Conservation (phyloP, 2,113 vertebrate species). For the Ginglymostoma cirratum region DNA sequence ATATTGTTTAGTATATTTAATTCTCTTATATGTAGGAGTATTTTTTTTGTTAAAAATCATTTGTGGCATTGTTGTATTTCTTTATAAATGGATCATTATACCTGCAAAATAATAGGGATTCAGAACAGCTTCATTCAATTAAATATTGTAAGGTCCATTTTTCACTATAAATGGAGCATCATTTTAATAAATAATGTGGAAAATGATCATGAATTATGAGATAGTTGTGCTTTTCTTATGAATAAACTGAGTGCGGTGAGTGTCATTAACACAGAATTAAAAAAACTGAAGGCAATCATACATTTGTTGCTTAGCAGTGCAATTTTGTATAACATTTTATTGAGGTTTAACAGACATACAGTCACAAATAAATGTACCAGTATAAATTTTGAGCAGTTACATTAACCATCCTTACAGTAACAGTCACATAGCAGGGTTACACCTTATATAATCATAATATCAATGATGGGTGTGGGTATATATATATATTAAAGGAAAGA, state of each 20-base stretch:
- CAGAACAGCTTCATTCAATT: background rate
- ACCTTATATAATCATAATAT: conserved; percentile 37
- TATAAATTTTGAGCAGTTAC: conserved; percentile 38
- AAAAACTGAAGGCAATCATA: conserved; percentile 33
- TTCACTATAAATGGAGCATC: background rate
- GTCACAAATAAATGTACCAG: conserved; percentile 37
- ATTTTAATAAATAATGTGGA: background rate
- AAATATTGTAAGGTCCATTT: background rate
- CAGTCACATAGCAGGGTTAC: conserved; percentile 38
- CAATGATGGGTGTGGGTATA: conserved; percentile 31
- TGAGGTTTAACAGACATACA: conserved; percentile 38
- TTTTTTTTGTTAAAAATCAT: too few species aligned
- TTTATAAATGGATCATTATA: too few species aligned
- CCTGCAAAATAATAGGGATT: background rate
- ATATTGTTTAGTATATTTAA: too few species aligned
- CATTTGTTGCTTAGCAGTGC: conserved; percentile 36
- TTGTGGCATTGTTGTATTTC: too few species aligned
- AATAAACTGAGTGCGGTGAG: background rate
- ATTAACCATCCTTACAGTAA: conserved; percentile 38
- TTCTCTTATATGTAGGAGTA: too few species aligned
- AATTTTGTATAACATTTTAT: conserved; percentile 38
- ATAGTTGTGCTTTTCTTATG: background rate
- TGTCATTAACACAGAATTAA: background rate
- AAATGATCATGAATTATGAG: background rate
- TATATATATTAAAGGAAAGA: conserved; percentile 36